Conservation (phyloP, 2,113 vertebrate genomes). For the Orientallactaga bullata region DNA sequence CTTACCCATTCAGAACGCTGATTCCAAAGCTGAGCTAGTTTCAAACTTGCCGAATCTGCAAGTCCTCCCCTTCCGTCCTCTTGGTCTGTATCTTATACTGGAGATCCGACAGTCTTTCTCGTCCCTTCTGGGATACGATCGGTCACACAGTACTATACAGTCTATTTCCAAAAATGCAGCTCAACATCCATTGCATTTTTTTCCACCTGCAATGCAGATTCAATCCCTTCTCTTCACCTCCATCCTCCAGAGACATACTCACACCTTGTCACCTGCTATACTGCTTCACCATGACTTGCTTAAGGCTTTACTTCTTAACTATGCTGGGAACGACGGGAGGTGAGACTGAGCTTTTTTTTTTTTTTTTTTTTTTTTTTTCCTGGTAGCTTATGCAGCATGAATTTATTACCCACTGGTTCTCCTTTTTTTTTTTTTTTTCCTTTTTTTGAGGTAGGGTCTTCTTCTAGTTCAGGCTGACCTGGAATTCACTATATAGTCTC, state of each 20-base stretch:
- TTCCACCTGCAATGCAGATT: neutral
- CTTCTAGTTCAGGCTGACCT: too few relatives aligned
- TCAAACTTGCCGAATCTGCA: neutral
- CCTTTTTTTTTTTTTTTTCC: too few relatives aligned
- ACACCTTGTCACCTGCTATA: neutral
- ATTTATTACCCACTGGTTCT: neutral
- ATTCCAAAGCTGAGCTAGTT: neutral
- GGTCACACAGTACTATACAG: neutral
- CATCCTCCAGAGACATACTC: neutral
- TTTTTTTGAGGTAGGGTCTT: too few relatives aligned
- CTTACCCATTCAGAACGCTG: neutral
- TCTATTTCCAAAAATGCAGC: neutral
- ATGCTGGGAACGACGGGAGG: neutral
- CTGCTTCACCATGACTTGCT: neutral
- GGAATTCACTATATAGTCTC: too few relatives aligned
- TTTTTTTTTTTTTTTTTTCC: neutral
- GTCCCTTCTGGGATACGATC: neutral
- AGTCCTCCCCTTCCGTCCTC: neutral
- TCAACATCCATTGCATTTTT: neutral
- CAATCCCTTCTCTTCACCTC: neutral
- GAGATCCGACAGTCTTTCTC: neutral
- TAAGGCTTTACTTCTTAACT: neutral
- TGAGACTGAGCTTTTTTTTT: neutral
- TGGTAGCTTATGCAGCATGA: neutral
- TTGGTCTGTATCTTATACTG: neutral